A percentile compares a stretch with the other conserved stretches of the same genome.
Conservation (phyloP, 2,888 invertebrate genomes). For the Cactoblastis cactorum region DNA sequence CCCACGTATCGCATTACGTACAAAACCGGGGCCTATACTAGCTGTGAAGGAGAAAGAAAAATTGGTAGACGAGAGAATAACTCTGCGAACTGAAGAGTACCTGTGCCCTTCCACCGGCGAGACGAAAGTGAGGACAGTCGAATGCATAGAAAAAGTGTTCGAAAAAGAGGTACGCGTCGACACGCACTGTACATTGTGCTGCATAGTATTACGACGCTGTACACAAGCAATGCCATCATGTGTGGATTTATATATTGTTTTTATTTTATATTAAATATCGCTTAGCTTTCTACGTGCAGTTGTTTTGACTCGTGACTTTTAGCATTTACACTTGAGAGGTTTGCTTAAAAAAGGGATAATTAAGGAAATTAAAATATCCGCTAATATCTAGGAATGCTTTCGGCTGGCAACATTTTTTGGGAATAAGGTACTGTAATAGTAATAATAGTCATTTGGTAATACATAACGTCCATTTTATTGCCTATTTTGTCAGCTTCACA, state of each 20-base stretch:
- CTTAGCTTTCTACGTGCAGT: slow-evolving; percentile 71
- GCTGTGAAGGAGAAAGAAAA: slow-evolving; percentile 94
- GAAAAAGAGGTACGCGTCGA: slow-evolving; percentile 91
- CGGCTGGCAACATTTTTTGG: too few relatives aligned
- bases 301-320: slow-evolving; percentile 17
- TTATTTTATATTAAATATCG: slow-evolving; percentile 51
- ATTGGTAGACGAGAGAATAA: slow-evolving; percentile 92
- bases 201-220: slow-evolving; percentile 57
- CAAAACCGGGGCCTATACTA: slow-evolving; percentile 89
- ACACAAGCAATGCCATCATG: slow-evolving; percentile 69
- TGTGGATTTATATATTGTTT: slow-evolving; percentile 55
- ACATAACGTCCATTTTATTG: too few relatives aligned
- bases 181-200: slow-evolving; percentile 66
- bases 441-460: too few relatives aligned
- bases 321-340: slow-evolving; percentile 1
- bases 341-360: neutral
- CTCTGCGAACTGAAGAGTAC: slow-evolving; percentile 93
- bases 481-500: too few relatives aligned
- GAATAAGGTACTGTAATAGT: too few relatives aligned
- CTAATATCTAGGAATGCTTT: too few relatives aligned
- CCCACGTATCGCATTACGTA: slow-evolving; percentile 93
- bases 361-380: neutral
- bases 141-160: slow-evolving; percentile 96
- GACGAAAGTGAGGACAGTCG: slow-evolving; percentile 92
- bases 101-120: slow-evolving; percentile 91